Conservation (phyloP, 1,140 invertebrate species). For the Drosophila mauritiana region DNA sequence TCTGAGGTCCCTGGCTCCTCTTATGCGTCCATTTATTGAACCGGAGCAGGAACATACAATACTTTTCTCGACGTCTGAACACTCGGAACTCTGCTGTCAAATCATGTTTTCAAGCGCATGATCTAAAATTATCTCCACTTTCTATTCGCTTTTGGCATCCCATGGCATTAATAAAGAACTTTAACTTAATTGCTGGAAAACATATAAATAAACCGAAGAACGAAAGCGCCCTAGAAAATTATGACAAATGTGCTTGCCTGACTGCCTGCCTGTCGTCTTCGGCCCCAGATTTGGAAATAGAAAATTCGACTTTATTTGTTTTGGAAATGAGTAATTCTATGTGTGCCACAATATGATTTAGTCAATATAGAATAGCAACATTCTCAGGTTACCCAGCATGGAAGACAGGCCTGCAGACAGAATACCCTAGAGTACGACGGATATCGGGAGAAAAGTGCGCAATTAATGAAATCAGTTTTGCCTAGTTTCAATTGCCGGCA, state of each 20-base stretch:
- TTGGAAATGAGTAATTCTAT: background rate
- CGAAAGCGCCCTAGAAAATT: slow-evolving; percentile 9
- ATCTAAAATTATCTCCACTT: slow-evolving; percentile 56
- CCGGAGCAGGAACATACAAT: slow-evolving; percentile 2
- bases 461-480: slow-evolving; percentile 70
- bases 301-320: background rate
- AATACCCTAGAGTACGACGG: background rate
- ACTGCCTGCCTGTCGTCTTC: background rate
- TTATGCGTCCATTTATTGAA: slow-evolving; percentile 43
- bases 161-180: slow-evolving; percentile 51
- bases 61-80: slow-evolving; percentile 3
- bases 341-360: background rate
- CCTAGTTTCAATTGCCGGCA: slow-evolving; percentile 47
- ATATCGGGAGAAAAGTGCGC: slow-evolving; percentile 15
- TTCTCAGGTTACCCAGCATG: background rate
- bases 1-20: slow-evolving; percentile 28
- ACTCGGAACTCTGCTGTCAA: slow-evolving; percentile 31
- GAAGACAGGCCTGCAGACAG: no score
- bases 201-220: slow-evolving; percentile 11
- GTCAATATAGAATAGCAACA: background rate
- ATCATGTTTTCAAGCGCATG: slow-evolving; percentile 23
- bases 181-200: slow-evolving; percentile 54
- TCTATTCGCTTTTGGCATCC: background rate
- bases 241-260: slow-evolving; percentile 12
- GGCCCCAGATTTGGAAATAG: background rate